Percentiles rank a stretch among this genome's conserved stretches.
These are phyloP conservation scores for Serripes groenlandicus DNA, from an alignment of 2,888 invertebrate genomes.

Conservation along the genomic window DNA sequence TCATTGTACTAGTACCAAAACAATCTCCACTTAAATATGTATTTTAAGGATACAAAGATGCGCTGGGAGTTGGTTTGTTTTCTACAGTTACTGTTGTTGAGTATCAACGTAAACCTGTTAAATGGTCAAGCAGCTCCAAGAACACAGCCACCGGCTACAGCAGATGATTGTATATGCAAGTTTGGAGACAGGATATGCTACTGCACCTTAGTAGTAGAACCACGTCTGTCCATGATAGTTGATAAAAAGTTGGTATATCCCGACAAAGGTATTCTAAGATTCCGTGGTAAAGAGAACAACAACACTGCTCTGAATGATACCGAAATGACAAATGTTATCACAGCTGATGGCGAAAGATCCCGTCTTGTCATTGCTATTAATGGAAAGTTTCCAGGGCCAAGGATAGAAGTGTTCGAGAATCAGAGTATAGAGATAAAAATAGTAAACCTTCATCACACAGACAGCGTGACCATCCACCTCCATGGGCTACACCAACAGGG, in stretches of 20 bases:
- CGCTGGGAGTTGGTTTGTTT: too few species aligned
- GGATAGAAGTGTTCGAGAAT: conserved; percentile 72
- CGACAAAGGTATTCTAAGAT: conserved; percentile 41
- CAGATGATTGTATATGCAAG: conserved; percentile 38
- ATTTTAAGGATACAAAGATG: too few species aligned
- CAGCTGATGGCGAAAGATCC: conserved; percentile 68
- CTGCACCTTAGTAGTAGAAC: conserved; percentile 57
- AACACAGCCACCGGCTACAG: conserved; percentile 19
- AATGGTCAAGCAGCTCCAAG: too few species aligned
- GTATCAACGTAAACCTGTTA: too few species aligned
- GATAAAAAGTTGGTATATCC: conserved; percentile 39
- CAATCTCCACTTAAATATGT: too few species aligned
- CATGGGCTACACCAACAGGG: conserved; percentile 74
- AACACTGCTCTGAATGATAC: conserved; percentile 4
- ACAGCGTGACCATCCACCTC: conserved; percentile 73
- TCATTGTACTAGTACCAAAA: too few species aligned
- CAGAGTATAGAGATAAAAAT: conserved; percentile 65
- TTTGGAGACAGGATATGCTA: conserved; percentile 38
- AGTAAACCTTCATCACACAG: conserved; percentile 68
- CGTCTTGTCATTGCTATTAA: conserved; percentile 73
- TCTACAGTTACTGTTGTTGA: too few species aligned
- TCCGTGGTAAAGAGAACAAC: not conserved
- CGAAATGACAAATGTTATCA: conserved; percentile 46
- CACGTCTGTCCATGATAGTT: conserved; percentile 62
- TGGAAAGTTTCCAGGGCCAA: conserved; percentile 75